These are phyloP conservation scores for Bucorvus abyssinicus DNA, from an alignment of 2,797 vertebrate species.

Conservation along the genomic window DNA sequence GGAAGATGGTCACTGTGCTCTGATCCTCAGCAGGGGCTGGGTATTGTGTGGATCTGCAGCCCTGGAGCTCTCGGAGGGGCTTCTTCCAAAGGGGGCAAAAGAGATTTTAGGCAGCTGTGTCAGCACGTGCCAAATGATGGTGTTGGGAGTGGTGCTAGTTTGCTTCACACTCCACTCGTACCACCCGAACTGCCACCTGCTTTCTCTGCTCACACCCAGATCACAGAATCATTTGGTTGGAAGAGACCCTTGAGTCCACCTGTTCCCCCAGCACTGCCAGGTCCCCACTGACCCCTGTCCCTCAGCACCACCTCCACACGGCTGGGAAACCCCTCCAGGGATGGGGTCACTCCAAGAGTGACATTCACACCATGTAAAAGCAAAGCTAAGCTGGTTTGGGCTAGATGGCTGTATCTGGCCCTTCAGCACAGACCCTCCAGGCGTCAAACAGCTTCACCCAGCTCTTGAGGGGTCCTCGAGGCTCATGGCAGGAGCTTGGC, in stretches of 20 bases:
- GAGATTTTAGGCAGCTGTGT: background rate
- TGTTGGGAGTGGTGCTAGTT: background rate
- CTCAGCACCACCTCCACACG: too few species aligned
- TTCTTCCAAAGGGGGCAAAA: background rate
- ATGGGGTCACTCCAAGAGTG: background rate
- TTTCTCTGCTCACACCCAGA: background rate
- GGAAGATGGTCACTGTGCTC: background rate
- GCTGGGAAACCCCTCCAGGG: too few species aligned
- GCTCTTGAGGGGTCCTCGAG: background rate
- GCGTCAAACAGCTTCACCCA: background rate
- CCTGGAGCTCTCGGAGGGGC: background rate
- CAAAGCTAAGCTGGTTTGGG: background rate
- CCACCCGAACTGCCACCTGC: background rate
- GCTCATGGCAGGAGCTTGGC: background rate
- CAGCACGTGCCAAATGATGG: background rate
- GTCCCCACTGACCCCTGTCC: too few species aligned
- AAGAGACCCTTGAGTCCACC: too few species aligned
- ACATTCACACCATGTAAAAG: background rate
- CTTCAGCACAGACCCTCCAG: too few species aligned
- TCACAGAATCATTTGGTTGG: too few species aligned
- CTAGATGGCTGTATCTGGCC: background rate
- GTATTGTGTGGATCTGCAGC: background rate
- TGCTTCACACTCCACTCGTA: background rate
- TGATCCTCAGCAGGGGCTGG: accelerated
- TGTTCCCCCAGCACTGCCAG: too few species aligned